Evolutionary conservation across 2,797 vertebrate species (phyloP), one percentile per base, ranked within the genome.

Genomic region (Melanogrammus aeglefinus): DNA sequence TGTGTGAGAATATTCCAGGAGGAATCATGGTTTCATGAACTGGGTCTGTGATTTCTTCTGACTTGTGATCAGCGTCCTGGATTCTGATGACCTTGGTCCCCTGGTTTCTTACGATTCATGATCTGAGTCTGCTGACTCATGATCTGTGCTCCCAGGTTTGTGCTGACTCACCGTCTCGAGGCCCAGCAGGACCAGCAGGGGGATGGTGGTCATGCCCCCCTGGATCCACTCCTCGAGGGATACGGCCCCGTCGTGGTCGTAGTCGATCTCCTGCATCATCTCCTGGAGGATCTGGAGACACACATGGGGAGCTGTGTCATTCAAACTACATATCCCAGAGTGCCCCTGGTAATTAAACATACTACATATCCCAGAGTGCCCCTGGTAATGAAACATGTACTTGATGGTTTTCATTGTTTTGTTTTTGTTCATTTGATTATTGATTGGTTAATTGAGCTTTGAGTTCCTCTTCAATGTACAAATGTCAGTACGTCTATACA

Each of bases 251-350:
- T 98, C 96, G 2, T 90, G 95, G 78, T 99, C 96, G 10, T 97
- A 99, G 89, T 98, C 97, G 44, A 99, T 99, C 92, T 99, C 97
- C 86, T 94, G 95, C 97, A 98, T 99, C 97, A 99, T 98, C 87
- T 98, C 97, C 90, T 97, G 96, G 47, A 99, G 96, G 80, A 99
- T 99, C 97, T 98, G 29, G 1, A 63, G 51, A 75, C 1, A 3
- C 13, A 77, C 14, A 38, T 8, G 63, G 36, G 18, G n/a, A 36
- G 18, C 27, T 35, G 3, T 14, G 3, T 35, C 16, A 14, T 38
- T 1, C 38, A 73, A n/a, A 38, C 33, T 73, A 12, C 72, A 73
- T 73, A 18, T 73, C 72, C 18, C 72, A 73, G 72, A 66, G 63
- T 66, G 4, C 24, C 7, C 63, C 2, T 66, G 63, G n/a, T n/a